Conservation (phyloP, 2,797 vertebrate genomes). For the Mionectes olivaceus region DNA sequence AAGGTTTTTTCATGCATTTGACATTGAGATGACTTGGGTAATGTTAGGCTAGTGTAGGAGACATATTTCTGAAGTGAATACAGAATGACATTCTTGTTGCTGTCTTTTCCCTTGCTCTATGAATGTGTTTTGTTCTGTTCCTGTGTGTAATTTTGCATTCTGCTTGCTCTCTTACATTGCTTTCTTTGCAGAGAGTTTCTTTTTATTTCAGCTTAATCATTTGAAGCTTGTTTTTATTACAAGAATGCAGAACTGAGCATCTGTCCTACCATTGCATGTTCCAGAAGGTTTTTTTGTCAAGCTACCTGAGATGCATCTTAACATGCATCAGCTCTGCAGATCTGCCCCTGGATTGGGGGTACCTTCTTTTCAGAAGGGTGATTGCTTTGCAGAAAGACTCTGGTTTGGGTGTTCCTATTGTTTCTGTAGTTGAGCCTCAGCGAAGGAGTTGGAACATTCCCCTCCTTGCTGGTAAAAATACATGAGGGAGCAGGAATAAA, state of each 20-base stretch:
- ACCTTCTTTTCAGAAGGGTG: not conserved
- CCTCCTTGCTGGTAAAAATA: not conserved
- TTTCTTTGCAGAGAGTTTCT: not conserved
- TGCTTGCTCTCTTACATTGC: not conserved
- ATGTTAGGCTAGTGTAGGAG: not conserved
- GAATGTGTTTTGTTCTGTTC: not conserved
- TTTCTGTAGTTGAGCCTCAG: not conserved
- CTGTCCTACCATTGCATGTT: not conserved
- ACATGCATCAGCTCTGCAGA: not conserved
- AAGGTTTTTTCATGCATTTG: not conserved
- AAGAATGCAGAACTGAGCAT: not conserved
- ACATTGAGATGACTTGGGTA: not conserved
- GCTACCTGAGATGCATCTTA: not conserved
- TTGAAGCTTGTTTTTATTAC: slow-evolving; percentile 2
- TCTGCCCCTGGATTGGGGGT: not conserved
- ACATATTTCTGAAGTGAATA: not conserved
- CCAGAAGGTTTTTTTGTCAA: not conserved
- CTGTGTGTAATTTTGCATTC: not conserved
- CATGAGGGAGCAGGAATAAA: not conserved
- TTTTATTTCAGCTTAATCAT: not conserved
- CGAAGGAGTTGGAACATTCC: not conserved
- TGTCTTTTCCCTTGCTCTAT: not conserved
- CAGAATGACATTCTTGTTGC: not conserved
- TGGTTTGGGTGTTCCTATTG: rapidly evolving
- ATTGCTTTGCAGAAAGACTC: not conserved